Evolutionary conservation across 2,888 invertebrate genomes (phyloP), one percentile per base, ranked within the genome.

Genomic region (Dugesia japonica): DNA sequence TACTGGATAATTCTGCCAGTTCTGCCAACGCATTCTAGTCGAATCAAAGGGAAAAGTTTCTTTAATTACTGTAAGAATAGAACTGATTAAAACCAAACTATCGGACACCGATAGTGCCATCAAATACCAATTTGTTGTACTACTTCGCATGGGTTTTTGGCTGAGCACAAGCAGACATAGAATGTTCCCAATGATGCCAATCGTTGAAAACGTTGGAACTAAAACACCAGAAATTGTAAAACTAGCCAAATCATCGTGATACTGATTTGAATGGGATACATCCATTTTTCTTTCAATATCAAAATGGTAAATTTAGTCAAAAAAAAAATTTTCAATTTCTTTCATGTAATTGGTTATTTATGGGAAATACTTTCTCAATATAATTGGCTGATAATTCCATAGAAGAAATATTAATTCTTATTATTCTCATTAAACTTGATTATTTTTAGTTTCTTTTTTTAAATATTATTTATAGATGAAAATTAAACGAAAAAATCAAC

Each of bases 41-140:
- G 71, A 31, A 0, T 76, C 72, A 0, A 80, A 79, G 9, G 56
- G 56, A 26, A 78, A 27, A 4, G 82, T 81, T 77, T 84, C 84
- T 72, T 82, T 81, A 26, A 81, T 79, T 4, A 81, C 79, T 27
- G 84, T 78, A 0, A 82, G 76, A 75, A 82, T 80, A 0, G 83
- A 82, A 73, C 81, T 80, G 27, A 83, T 73, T 7, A 84, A 79
- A 26, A 83, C 82, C n/a, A 83, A 79, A 0, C 81, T 81, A 79
- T 85, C 84, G 78, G 83, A 83, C 7, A 83, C 79, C 26, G 83
- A 81, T 56, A 85, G 79, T 0, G 84, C 82, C 0, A 83, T 78
- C 28, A 85, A 80, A 80, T 84, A 85, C 1, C 81, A 81, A 79
- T 84, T 83, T 0, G 84, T 84, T 9, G 83, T 83, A 7, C 71